Base-by-base conservation (phyloP, 2,888 invertebrate genomes). In the Epirrita christyi region DNA sequence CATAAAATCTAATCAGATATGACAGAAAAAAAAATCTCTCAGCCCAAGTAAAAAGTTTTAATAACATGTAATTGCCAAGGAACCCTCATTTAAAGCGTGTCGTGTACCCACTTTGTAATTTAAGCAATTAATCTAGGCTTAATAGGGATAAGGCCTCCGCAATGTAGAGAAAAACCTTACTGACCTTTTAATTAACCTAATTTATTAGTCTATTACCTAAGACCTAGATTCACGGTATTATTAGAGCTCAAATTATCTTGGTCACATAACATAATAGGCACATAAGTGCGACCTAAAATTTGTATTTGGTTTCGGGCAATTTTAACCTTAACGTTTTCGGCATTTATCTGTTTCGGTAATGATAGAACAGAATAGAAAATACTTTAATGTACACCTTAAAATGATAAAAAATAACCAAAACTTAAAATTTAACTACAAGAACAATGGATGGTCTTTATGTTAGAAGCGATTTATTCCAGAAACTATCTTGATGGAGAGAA, bases 181-280 rank as follows among this genome's bases (percentile, higher is more conserved):
- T 59, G 55, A 55, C 55, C 59, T 59, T 55, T 59, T 55, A 59
- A 59, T 59, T 55, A 32, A 6, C 4, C 29, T 51, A 55, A 59
- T 59, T 59, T 55, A 59, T 55, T 37, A 40, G 58, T 28, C 51
- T 37, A 48, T 57, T 57, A 57, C 21, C 44, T 27, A 44, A 55
- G 51, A 59, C 55, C 59, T 55, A 55, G 43, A 36, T 55, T 43
- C 8, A 6, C 3, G 11, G 37, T 38, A 47, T 45, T 38, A 47
- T 41, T 48, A 41, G 38, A 45, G 52, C 29, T 58, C 21, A 40
- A 46, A 45, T 54, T 50, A 53, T 53, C 4, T 29, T 47, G 37
- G 13, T 14, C 8, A n/a, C 32, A 4, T 1, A 21, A 21, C n/a
- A n/a, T n/a, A n/a, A n/a, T n/a, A n/a, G n/a, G n/a, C n/a, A n/a